Conservation (phyloP, 2,113 vertebrate species). For the Tympanuchus pallidicinctus region DNA sequence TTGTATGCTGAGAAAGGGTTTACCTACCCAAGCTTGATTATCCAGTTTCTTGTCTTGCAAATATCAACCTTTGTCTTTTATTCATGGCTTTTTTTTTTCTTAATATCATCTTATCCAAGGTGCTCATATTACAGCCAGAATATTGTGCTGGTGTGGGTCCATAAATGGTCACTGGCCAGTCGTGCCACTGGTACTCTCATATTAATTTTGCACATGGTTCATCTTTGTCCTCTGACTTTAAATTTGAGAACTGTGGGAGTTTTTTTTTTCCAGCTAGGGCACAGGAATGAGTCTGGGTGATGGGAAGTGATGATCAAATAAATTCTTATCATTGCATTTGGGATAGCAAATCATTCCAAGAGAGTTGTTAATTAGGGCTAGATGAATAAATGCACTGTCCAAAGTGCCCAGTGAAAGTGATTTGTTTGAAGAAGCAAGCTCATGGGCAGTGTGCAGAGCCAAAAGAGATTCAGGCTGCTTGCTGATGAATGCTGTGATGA, state of each 20-base stretch:
- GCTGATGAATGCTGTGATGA: neutral
- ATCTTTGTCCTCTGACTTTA: neutral
- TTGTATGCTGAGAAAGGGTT: constrained; percentile 3
- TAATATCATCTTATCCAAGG: neutral
- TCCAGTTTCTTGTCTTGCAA: constrained; percentile 33
- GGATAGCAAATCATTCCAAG: neutral
- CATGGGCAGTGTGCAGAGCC: neutral
- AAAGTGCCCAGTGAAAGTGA: neutral
- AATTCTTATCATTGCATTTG: neutral
- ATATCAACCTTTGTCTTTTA: constrained; percentile 17
- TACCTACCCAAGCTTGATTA: constrained; percentile 3
- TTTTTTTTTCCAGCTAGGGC: neutral
- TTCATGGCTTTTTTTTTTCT: neutral
- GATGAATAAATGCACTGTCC: neutral
- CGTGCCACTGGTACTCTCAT: neutral
- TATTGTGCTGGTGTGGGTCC: neutral
- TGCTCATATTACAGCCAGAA: neutral
- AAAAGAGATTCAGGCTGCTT: neutral
- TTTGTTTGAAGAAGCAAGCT: neutral
- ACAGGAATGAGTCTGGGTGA: neutral
- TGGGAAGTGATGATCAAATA: neutral
- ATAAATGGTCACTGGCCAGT: neutral
- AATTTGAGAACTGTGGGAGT: neutral
- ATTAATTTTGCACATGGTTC: neutral
- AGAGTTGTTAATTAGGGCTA: neutral